Base-by-base conservation (phyloP, 2,888 invertebrate genomes). In the Brassicogethes aeneus region DNA sequence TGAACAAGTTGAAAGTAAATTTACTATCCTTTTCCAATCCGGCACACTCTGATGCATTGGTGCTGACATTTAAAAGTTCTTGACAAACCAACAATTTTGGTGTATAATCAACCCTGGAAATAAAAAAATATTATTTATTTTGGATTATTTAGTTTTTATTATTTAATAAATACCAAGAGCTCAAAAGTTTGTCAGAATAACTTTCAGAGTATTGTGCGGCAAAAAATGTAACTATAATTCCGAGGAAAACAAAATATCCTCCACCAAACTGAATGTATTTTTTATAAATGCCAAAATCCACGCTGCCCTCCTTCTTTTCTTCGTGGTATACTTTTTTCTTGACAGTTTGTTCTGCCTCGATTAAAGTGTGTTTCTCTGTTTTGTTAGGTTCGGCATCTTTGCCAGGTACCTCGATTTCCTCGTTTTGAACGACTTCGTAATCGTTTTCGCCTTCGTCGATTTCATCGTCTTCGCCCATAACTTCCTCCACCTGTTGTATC, bases 401-500 rank as follows among this genome's bases (percentile, higher is more conserved):
- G 2, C 37, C 40, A n/a, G n/a, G n/a, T n/a, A n/a, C n/a, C n/a
- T n/a, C n/a, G n/a, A n/a, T n/a, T n/a, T n/a, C n/a, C n/a, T n/a
- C n/a, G 14, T 40, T 43, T n/a, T 33, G 7, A 8, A 33, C 23
- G 10, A 23, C 10, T 23, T 23, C 23, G 23, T 23, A 23, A 23
- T 48, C 37, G 8, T 37, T 10, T 12, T 41, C 39, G 17, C 43
- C 40, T 17, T 45, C 45, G 2, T 36, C 40, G n/a, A 50, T 59
- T 39, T 62, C 59, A 2, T 58, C 54, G 2, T 61, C 61, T 1
- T 52, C 38, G 3, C 43, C 52, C 7, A 56, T 55, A 3, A 61
- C 63, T 7, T 70, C 69, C 5, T 61, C 59, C 17, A 70, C 55
- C 38, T 66, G 43, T 3, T 73, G 70, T 1, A 73, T 75, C 43